phyloP scores from a whole-genome alignment of 2,888 invertebrate species.

The Stegophylla sp. region DNA sequence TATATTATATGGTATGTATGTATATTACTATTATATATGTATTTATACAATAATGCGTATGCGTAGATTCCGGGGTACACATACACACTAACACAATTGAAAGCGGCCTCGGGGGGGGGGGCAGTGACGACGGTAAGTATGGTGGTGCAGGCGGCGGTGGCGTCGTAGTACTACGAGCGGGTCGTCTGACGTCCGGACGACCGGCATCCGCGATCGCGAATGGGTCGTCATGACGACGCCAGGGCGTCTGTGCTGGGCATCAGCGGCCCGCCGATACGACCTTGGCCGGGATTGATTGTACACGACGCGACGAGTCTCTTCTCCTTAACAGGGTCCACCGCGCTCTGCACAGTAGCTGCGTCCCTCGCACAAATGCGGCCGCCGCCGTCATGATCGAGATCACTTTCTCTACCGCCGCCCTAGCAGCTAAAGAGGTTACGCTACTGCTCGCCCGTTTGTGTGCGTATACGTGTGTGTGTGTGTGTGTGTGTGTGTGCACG shows the following conservation, averaged over 20 bases:
- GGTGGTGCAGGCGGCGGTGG: constrained; percentile 9
- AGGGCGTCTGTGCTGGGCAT: constrained; percentile 49
- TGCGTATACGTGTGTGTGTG: neutral
- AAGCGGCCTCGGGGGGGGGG: neutral
- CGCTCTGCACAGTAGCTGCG: neutral
- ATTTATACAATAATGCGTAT: neutral
- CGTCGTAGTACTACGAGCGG: constrained; percentile 45
- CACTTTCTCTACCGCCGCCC: too few species aligned
- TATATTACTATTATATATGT: neutral
- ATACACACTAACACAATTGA: too few species aligned
- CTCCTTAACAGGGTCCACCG: neutral
- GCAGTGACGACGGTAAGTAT: neutral
- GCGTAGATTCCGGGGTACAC: too few species aligned
- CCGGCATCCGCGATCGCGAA: constrained; percentile 24
- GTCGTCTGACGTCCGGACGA: constrained; percentile 26
- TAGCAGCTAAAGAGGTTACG: neutral
- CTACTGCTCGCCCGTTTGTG: neutral
- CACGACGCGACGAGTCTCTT: too few species aligned
- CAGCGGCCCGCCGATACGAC: constrained; percentile 41
- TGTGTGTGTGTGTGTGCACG: constrained; percentile 9
- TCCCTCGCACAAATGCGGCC: neutral
- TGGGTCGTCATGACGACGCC: constrained; percentile 43
- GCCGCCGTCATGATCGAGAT: too few species aligned
- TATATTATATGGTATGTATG: neutral
- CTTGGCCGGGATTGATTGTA: constrained; percentile 56